Percentiles rank a stretch among this genome's conserved stretches.
Conservation (phyloP, 2,797 vertebrate species). For the Xenentodon cancila region DNA sequence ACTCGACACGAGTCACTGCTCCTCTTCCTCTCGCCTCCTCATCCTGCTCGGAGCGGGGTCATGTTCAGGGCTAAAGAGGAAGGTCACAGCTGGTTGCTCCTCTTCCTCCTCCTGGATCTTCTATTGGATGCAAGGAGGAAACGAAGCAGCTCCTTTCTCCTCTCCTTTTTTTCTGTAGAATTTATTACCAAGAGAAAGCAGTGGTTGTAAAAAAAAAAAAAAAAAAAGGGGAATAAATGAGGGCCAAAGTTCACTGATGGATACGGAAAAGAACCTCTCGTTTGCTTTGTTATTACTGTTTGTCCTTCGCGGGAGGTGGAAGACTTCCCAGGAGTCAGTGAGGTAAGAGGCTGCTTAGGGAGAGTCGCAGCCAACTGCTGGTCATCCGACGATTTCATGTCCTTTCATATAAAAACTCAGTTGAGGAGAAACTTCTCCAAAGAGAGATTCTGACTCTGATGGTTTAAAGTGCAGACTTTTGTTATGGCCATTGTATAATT, state of each 20-base stretch:
- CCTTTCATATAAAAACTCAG: not conserved
- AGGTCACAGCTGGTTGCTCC: conserved; percentile 61
- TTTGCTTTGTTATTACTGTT: conserved; percentile 15
- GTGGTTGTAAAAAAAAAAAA: too few relatives aligned
- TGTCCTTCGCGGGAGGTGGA: not conserved
- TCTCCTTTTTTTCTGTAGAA: conserved; percentile 29
- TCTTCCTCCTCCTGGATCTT: conserved; percentile 45
- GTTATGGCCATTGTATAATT: too few relatives aligned
- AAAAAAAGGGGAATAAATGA: not conserved
- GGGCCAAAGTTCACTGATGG: conserved; percentile 8
- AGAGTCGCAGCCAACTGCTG: not conserved
- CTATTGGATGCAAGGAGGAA: not conserved
- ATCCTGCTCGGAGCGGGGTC: conserved; percentile 45
- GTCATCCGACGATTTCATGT: not conserved
- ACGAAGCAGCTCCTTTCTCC: conserved; percentile 21
- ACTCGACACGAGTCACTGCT: conserved; percentile 55
- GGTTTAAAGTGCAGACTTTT: too few relatives aligned
- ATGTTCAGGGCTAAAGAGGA: conserved; percentile 69
- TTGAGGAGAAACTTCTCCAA: too few relatives aligned
- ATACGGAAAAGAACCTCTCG: conserved; percentile 2
- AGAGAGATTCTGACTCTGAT: too few relatives aligned
- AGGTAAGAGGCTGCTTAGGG: not conserved
- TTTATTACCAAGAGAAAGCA: conserved; percentile 26
- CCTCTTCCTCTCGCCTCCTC: conserved; percentile 44
- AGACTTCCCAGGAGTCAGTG: not conserved